Evolutionary conservation across 2,113 vertebrate genomes (phyloP), one percentile per base, ranked within the genome.

Genomic region (Lanius collurio): DNA sequence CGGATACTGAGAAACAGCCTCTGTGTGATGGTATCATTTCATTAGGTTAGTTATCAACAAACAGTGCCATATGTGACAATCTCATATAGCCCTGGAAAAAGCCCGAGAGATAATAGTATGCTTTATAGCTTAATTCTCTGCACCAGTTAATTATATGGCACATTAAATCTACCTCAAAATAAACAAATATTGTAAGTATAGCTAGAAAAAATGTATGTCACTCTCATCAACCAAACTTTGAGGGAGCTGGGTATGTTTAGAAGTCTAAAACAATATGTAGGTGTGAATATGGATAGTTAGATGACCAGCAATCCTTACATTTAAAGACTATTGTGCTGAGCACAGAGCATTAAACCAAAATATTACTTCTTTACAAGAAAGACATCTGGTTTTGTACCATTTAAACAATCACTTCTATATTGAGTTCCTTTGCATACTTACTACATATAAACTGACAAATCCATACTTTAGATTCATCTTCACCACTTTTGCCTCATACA

Each of bases 11-110:
- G 95, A 95, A 94, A 94, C 93, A 83, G 93, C 83, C 64, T 90
- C 70, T 59, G 79, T 60, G 46, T 87, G 96, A 98, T 97, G 86
- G 92, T 97, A 97, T 97, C 97, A 71, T 95, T 97, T 96, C 96
- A 97, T 97, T 97, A 70, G 88, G 94, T 92, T 94, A 85, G 96
- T 96, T 97, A 97, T 96, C 97, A 97, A 94, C 85, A 95, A 91
- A 76, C 59, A 90, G n/a, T 80, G 62, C 85, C 83, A 84, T 83
- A 41, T 78, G 75, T 95, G 95, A 94, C 90, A 92, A 81, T 94
- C 88, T 94, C 94, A 57, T 12, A 56, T 16, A 86, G 90, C 82
- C 78, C 65, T 60, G 69, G 76, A 94, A 96, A 83, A 91, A 94
- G 79, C 78, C n/a, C 7, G 46, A 93, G 33, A 93, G 78, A 91